These are phyloP conservation scores for Megalurothrips usitatus DNA, from an alignment of 2,888 invertebrate species.

Conservation along the genomic window DNA sequence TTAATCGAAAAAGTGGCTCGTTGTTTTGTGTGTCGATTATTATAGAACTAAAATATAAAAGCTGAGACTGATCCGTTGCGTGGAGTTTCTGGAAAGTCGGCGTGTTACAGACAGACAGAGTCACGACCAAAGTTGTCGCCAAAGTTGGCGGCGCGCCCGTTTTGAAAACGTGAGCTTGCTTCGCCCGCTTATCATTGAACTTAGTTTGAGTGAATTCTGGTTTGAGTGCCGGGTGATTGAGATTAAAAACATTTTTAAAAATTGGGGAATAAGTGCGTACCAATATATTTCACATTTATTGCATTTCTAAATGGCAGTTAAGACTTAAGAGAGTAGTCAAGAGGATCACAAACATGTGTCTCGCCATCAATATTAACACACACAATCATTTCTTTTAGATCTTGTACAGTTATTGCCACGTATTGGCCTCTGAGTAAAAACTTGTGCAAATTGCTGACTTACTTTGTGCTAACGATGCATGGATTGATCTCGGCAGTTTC, in stretches of 20 bases:
- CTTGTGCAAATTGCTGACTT: background rate
- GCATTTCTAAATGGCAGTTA: background rate
- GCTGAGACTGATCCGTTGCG: too few species aligned
- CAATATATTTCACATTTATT: background rate
- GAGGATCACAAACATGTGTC: background rate
- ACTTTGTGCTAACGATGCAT: background rate
- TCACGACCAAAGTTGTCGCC: too few species aligned
- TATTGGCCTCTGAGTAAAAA: background rate
- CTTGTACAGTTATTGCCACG: background rate
- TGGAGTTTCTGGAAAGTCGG: too few species aligned
- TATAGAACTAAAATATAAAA: too few species aligned
- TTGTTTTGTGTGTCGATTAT: too few species aligned
- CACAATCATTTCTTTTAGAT: too few species aligned
- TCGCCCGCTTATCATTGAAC: background rate
- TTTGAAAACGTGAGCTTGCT: too few species aligned
- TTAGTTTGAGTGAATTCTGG: background rate
- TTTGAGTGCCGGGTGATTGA: background rate
- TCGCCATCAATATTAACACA: background rate
- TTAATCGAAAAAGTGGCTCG: too few species aligned
- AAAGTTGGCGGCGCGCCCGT: too few species aligned
- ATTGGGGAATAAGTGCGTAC: background rate
- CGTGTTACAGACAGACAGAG: too few species aligned
- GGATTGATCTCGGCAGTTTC: background rate
- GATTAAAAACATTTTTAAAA: background rate
- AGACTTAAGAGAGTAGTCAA: background rate